Evolutionary conservation across 2,888 invertebrate genomes (phyloP), one percentile per base, ranked within the genome.

Genomic region (Leucozona laternaria): DNA sequence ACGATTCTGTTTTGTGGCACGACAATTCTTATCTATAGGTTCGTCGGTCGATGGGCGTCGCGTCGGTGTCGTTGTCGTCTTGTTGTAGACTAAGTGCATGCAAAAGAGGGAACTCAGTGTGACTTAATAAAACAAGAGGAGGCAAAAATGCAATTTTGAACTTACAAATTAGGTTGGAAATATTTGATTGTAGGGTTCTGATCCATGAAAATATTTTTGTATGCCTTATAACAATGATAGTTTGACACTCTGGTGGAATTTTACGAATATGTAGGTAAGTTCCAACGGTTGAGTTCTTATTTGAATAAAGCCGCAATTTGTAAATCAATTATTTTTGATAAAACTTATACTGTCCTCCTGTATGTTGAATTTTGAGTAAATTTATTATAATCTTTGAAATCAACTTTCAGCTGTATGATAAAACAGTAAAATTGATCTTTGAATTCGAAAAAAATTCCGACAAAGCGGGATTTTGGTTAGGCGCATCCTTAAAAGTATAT

Each of bases 151-250:
- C n/a, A 62, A 81, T 34, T 70, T 70, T 31, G 31, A 68, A 78
- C 68, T 73, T 62, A 60, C 68, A 68, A 70, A 70, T 79, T 60
- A 50, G 20, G 17, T 73, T 68, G 50, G 34, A 68, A 34, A 68
- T 4, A 48, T 68, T 57, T 15, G 68, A 72, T 57, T 50, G 20
- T 2, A 0, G 15, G 6, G 31, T 64, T 48, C 3, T 48, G 17
- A 60, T 22, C 40, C 37, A 22, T n/a, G 22, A 8, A 60, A 22
- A 37, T 7, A 60, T 60, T 40, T 60, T 15, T 37, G n/a, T 57
- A n/a, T n/a, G n/a, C n/a, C 1, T 55, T 55, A 22, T 11, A 17
- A 11, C 5, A 11, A 34, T 34, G 57, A 57, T 57, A 31, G 17
- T 11, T 57, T 31, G 28, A 55, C 4, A 55, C 8, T 25, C 4